Evolutionary conservation across 1,140 invertebrate species (phyloP).

Genomic region (Penaeus chinensis): DNA sequence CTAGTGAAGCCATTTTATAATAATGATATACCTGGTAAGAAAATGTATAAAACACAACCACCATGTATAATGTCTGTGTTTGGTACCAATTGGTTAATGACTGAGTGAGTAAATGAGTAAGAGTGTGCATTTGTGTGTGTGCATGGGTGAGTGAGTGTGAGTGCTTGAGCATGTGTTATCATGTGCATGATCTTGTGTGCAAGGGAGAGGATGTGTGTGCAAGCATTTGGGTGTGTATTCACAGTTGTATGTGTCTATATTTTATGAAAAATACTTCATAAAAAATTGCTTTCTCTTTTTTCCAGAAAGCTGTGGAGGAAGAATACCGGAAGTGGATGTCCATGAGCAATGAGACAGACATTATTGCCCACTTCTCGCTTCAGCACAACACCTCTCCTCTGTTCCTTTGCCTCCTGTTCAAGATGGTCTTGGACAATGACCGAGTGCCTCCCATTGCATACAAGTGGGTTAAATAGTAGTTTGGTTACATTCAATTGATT

Average conservation of each 20-base stretch:
- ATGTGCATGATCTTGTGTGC: no score
- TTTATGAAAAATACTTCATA: not conserved
- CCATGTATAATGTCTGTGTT: not conserved
- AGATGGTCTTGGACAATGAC: constrained; percentile 95
- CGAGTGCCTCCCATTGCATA: constrained; percentile 92
- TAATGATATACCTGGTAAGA: no score
- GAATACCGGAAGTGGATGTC: constrained; percentile 96
- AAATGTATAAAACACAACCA: no score
- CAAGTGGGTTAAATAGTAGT: constrained; percentile 76
- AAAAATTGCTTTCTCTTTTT: constrained; percentile 55
- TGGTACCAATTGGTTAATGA: no score
- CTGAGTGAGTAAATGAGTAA: no score
- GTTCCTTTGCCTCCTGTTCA: constrained; percentile 93
- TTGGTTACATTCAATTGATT: not conserved
- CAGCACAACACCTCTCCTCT: constrained; percentile 81
- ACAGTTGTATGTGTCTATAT: not conserved
- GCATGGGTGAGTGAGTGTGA: not conserved
- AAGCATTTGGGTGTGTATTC: not conserved
- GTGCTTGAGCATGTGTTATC: not conserved
- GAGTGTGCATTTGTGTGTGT: not conserved
- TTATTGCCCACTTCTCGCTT: constrained; percentile 93
- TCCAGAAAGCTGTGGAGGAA: constrained; percentile 87
- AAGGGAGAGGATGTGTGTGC: not conserved
- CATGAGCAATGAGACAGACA: constrained; percentile 96
- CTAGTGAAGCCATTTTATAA: no score